A percentile compares a stretch with the other conserved stretches of the same genome.
Conservation (phyloP, 1,140 invertebrate genomes). For the Drosophila malerkotliana region DNA sequence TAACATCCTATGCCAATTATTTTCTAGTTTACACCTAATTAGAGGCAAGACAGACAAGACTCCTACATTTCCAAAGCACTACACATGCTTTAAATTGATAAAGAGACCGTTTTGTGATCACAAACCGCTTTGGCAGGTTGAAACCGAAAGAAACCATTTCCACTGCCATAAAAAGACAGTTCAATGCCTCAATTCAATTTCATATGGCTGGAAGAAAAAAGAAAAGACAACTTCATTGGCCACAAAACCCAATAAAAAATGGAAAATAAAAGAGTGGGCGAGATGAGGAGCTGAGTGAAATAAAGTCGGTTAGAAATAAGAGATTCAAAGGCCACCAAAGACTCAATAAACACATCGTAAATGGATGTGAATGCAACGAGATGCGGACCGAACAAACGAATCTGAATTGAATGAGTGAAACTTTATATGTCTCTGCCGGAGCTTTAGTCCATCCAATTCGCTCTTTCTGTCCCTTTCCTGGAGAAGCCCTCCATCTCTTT, state of each 20-base stretch:
- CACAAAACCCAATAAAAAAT: neutral
- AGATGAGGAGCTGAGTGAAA: neutral
- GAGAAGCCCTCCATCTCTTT: neutral
- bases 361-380: conserved; percentile 53
- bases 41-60: neutral
- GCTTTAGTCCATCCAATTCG: neutral
- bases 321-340: conserved; percentile 65
- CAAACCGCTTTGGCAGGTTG: conserved; percentile 33
- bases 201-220: conserved; percentile 24
- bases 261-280: neutral
- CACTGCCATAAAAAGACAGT: conserved; percentile 58
- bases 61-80: neutral
- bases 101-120: conserved; percentile 2
- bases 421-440: conserved; percentile 41
- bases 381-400: conserved; percentile 42
- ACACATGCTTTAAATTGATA: neutral
- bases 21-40: neutral
- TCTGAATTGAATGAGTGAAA: conserved; percentile 72
- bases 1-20: neutral
- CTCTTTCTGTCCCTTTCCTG: neutral
- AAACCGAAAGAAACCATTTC: conserved; percentile 31
- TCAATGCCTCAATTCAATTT: conserved; percentile 58
- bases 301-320: conserved; percentile 22
- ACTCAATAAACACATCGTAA: conserved; percentile 71
- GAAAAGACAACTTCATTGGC: conserved; percentile 49